Evolutionary conservation across 2,113 vertebrate genomes (phyloP), one percentile per base, ranked within the genome.

Genomic region (Syngnathus scovelli): DNA sequence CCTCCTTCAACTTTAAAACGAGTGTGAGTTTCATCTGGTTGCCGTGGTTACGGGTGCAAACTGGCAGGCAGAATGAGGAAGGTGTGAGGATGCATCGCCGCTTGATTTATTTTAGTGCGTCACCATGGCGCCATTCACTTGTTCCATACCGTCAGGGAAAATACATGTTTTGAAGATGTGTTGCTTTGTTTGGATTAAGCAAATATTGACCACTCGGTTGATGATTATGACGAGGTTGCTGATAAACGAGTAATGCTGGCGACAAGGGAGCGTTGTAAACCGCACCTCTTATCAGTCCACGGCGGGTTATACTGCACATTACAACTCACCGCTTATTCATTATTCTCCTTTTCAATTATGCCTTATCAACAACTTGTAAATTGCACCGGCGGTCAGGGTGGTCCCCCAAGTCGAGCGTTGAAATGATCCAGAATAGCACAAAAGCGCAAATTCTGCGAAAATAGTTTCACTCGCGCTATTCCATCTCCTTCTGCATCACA

Each of bases 11-110:
- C 87, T 87, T 88, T 86, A 90, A 91, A 91, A 36, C 27, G 83
- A 87, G 86, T 90, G 87, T 87, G 89, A 91, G 90, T 90, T 90
- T 91, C 89, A 89, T 90, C 88, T 86, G 79, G 86, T 92, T 67
- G 72, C 89, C 89, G 90, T 92, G 87, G 89, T 81, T 90, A 91
- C 87, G 82, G 78, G 83, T 89, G 85, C 81, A 74, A 91, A 86
- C 83, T 48, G 73, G 77, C 77, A 51, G 83, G 85, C 71, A 75
- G 81, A 85, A 90, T 87, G 85, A 89, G 82, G 82, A 92, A 91
- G 87, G 90, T 90, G 90, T 87, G 89, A 92, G 90, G 87, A 90
- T 83, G 88, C 86, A 89, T 89, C 76, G 72, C 85, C 87, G 89
- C 86, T 85, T 90, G 86, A 88, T 88, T 92, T 89, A 85, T 90